These are phyloP conservation scores for Malacosoma neustria DNA, from an alignment of 2,888 invertebrate genomes.

Conservation along the genomic window DNA sequence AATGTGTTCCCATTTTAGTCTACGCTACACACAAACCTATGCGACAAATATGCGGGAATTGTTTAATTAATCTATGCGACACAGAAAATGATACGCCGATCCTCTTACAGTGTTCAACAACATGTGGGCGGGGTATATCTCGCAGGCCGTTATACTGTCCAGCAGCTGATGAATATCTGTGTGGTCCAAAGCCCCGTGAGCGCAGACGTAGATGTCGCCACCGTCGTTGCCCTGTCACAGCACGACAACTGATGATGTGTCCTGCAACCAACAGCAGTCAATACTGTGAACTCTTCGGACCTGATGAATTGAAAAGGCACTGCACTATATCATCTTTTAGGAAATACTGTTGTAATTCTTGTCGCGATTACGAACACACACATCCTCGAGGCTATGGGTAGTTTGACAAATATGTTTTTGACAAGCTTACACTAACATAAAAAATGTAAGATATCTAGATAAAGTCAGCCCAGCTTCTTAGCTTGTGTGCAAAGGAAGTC, in stretches of 20 bases:
- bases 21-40: too few species aligned
- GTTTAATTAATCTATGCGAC: too few species aligned
- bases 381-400: slow-evolving; percentile 18
- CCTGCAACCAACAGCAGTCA: slow-evolving; percentile 49
- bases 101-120: slow-evolving; percentile 74
- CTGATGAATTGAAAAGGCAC: slow-evolving; percentile 57
- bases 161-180: slow-evolving; percentile 58
- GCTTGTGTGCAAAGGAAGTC: too few species aligned
- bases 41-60: too few species aligned
- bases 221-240: slow-evolving; percentile 30
- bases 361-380: slow-evolving; percentile 31
- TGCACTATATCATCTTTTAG: slow-evolving; percentile 75
- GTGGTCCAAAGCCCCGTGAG: slow-evolving; percentile 69
- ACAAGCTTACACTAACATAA: background rate
- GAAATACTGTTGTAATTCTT: slow-evolving; percentile 75
- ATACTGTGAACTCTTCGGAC: slow-evolving; percentile 60
- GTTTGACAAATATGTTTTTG: background rate
- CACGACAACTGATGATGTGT: slow-evolving; percentile 27
- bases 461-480: too few species aligned
- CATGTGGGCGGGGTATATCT: slow-evolving; percentile 75
- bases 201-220: slow-evolving; percentile 70
- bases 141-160: slow-evolving; percentile 71
- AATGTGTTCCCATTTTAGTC: too few species aligned
- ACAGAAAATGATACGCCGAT: too few species aligned
- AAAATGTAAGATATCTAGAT: too few species aligned